phyloP scores from a whole-genome alignment of 1,140 invertebrate species.

The Sipha flava region DNA sequence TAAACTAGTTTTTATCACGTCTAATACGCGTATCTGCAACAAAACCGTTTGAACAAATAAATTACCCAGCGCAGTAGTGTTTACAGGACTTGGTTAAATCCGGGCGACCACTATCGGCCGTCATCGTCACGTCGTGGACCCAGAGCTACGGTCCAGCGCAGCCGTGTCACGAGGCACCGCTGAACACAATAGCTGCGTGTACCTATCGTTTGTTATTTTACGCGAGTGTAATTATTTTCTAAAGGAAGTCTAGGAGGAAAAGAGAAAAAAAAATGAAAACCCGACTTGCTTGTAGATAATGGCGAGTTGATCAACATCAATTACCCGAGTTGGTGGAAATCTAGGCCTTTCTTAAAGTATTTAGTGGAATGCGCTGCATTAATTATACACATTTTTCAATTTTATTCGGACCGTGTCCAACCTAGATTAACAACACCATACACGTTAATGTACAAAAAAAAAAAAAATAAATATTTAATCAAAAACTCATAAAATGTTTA shows the following conservation, averaged over 20 bases:
- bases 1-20: too few species aligned
- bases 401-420: not conserved
- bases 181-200: too few species aligned
- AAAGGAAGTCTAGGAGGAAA: not conserved
- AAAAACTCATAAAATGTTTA: not conserved
- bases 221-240: not conserved
- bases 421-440: slow-evolving; percentile 8
- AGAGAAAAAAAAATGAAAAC: not conserved
- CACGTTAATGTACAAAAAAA: not conserved
- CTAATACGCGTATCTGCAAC: too few species aligned
- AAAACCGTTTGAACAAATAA: too few species aligned
- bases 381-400: not conserved
- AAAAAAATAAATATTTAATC: not conserved
- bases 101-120: too few species aligned
- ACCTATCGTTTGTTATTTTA: not conserved
- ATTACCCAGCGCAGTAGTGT: too few species aligned
- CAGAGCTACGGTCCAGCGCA: too few species aligned
- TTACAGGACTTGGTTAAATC: too few species aligned
- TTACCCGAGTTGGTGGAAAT: not conserved
- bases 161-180: too few species aligned
- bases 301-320: not conserved
- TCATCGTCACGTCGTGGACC: too few species aligned
- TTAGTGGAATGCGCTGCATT: not conserved
- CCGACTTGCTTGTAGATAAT: not conserved
- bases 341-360: not conserved